phyloP scores from a whole-genome alignment of 2,113 vertebrate genomes.

The Apteryx mantelli region DNA sequence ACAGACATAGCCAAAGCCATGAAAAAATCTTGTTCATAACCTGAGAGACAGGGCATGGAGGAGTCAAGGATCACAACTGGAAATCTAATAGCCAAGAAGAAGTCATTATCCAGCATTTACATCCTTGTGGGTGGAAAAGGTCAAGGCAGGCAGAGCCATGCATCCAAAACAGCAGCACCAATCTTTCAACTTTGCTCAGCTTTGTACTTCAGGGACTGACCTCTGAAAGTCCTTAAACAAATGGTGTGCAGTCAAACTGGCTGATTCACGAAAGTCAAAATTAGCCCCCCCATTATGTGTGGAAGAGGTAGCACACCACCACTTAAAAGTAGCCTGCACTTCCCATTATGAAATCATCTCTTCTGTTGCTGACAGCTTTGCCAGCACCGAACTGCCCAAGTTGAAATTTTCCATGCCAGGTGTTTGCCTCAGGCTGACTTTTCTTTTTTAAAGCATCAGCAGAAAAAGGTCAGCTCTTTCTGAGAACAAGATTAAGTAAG shows the following conservation, averaged over 20 bases:
- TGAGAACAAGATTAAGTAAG: slow-evolving; percentile 5
- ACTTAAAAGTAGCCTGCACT: not conserved
- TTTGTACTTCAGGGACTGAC: not conserved
- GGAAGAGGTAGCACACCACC: not conserved
- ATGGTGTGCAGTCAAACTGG: not conserved
- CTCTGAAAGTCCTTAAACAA: not conserved
- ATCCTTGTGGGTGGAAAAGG: not conserved
- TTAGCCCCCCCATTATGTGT: not conserved
- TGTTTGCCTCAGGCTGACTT: slow-evolving; percentile 20
- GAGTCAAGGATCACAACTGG: not conserved
- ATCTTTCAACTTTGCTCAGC: not conserved
- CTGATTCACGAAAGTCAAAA: not conserved
- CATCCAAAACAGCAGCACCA: not conserved
- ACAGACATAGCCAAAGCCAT: not conserved
- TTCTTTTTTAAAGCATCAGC: slow-evolving; percentile 7
- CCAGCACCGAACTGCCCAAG: not conserved
- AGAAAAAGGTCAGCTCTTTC: slow-evolving; percentile 23
- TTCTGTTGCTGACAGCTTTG: not conserved
- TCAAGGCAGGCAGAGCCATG: not conserved
- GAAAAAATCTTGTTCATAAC: not conserved
- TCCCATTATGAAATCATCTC: not conserved
- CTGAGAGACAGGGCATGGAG: not conserved
- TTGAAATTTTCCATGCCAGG: not conserved
- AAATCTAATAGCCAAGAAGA: not conserved
- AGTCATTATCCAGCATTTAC: not conserved